Evolutionary conservation across 2,797 vertebrate species (phyloP).

Genomic region (Megalops cyprinoides): DNA sequence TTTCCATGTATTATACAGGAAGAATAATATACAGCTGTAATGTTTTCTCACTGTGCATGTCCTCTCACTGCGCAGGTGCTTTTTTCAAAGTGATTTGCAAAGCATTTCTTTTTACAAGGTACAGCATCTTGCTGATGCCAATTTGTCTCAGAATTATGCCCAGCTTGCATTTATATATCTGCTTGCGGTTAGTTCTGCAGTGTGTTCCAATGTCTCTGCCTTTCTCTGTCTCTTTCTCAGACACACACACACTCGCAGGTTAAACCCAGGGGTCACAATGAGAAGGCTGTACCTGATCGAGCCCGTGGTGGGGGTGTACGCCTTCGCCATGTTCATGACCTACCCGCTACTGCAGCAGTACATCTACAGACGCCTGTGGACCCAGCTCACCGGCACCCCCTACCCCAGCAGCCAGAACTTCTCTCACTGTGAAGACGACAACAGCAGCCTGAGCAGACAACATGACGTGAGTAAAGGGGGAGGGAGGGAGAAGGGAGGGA

Average conservation of each 20-base stretch:
- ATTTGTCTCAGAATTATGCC: too few relatives aligned
- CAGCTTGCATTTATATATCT: too few relatives aligned
- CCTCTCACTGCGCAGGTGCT: too few relatives aligned
- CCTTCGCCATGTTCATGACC: constrained; percentile 65
- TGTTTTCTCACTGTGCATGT: background rate
- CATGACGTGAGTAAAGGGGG: constrained; percentile 42
- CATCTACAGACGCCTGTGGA: constrained; percentile 78
- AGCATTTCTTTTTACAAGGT: too few relatives aligned
- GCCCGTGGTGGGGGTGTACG: constrained; percentile 72
- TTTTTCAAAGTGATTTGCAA: too few relatives aligned
- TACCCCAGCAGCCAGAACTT: constrained; percentile 55
- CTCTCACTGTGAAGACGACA: constrained; percentile 63
- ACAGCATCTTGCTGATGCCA: too few relatives aligned
- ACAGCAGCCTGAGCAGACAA: constrained; percentile 41
- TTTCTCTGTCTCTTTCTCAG: background rate
- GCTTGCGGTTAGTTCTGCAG: too few relatives aligned
- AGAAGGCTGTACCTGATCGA: constrained; percentile 71
- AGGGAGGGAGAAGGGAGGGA: background rate
- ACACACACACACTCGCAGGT: background rate
- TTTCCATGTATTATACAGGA: background rate
- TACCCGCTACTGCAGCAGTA: constrained; percentile 77
- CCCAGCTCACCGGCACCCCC: constrained; percentile 67
- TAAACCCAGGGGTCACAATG: constrained; percentile 59
- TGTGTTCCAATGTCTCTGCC: too few relatives aligned
- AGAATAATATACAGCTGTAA: background rate